These are phyloP conservation scores for Eledone cirrhosa DNA, from an alignment of 2,888 invertebrate species.

Conservation along the genomic window DNA sequence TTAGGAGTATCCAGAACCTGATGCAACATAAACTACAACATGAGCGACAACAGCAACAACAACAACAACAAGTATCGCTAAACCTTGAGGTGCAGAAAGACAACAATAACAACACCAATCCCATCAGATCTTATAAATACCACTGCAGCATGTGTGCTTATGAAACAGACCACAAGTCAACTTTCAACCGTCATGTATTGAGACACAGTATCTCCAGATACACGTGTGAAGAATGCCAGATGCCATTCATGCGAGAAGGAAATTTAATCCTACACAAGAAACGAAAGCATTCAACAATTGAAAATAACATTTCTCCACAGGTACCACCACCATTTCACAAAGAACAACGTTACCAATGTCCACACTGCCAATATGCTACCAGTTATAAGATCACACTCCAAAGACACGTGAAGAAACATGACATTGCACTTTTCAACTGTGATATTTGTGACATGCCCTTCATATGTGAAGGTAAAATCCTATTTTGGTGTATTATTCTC, in stretches of 20 bases:
- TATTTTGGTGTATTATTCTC: not conserved
- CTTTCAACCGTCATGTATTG: not conserved
- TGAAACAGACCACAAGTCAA: slow-evolving; percentile 4
- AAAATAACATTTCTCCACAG: not conserved
- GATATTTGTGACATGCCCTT: slow-evolving; percentile 27
- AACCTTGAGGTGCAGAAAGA: no score
- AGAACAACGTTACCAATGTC: not conserved
- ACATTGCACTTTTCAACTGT: not conserved
- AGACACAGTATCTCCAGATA: not conserved
- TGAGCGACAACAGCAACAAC: no score
- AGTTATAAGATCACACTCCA: not conserved
- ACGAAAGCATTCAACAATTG: not conserved
- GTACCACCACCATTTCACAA: no score
- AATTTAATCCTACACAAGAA: not conserved
- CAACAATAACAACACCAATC: no score
- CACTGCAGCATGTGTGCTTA: not conserved
- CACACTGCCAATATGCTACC: not conserved
- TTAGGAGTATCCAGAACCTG: not conserved
- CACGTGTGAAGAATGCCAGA: not conserved
- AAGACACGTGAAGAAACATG: slow-evolving; percentile 15
- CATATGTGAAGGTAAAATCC: slow-evolving; percentile 13
- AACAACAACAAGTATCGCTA: no score
- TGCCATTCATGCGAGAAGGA: not conserved
- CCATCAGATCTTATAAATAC: not conserved
- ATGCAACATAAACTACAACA: not conserved